Evolutionary conservation across 2,888 invertebrate species (phyloP).

Genomic region (Athrips mouffetella): DNA sequence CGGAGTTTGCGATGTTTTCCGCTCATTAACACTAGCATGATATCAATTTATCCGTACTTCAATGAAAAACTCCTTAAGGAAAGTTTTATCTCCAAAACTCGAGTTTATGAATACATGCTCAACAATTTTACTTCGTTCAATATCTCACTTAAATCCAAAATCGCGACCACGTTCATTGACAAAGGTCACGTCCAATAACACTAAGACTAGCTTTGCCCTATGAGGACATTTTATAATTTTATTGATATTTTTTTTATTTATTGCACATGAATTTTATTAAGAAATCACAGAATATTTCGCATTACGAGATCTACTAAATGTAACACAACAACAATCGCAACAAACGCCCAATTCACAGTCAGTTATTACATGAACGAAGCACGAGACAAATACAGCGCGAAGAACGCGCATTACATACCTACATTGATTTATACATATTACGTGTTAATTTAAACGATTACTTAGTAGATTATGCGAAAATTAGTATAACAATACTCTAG

Average conservation of each 20-base stretch:
- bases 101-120: too few species aligned
- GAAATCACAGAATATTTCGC: conserved; percentile 61
- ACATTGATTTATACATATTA: not conserved
- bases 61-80: too few species aligned
- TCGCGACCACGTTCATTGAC: too few species aligned
- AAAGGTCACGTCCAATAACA: too few species aligned
- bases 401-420: not conserved
- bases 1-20: too few species aligned
- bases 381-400: too few species aligned
- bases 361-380: not conserved
- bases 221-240: conserved; percentile 33
- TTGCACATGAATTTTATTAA: conserved; percentile 60
- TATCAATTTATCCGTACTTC: too few species aligned
- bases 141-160: too few species aligned
- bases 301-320: conserved; percentile 50
- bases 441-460: not conserved
- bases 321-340: conserved; percentile 23
- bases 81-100: too few species aligned
- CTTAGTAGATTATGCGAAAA: conserved; percentile 1
- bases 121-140: too few species aligned
- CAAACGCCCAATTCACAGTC: conserved; percentile 6
- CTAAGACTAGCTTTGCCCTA: conserved; percentile 49
- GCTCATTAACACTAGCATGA: too few species aligned
- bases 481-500: conserved; percentile 3
- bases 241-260: conserved; percentile 37